These are phyloP conservation scores for Cynaeus angustus DNA, from an alignment of 2,888 invertebrate species.

Conservation along the genomic window DNA sequence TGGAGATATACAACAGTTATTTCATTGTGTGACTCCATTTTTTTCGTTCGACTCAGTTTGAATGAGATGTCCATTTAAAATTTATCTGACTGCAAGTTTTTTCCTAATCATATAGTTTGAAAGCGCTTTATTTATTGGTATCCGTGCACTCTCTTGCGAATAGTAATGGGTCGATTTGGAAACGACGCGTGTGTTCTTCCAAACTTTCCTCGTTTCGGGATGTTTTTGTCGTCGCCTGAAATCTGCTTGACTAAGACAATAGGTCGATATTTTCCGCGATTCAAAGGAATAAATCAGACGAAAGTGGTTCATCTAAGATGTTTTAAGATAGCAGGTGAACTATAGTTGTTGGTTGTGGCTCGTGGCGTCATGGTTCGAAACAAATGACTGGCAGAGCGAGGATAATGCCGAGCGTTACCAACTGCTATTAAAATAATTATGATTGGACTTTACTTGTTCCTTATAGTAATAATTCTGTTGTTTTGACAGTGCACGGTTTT, in stretches of 20 bases:
- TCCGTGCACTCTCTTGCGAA: constrained; percentile 56
- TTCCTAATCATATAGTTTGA: constrained; percentile 63
- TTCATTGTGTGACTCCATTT: constrained; percentile 53
- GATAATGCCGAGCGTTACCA: constrained; percentile 72
- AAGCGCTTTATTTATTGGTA: constrained; percentile 61
- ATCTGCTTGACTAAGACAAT: constrained; percentile 55
- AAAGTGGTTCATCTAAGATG: constrained; percentile 68
- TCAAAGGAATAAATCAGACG: constrained; percentile 60
- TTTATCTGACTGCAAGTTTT: constrained; percentile 61
- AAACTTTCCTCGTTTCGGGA: background rate
- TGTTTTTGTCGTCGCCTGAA: constrained; percentile 10
- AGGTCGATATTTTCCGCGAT: constrained; percentile 56
- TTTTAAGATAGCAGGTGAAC: constrained; percentile 69
- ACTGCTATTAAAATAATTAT: constrained; percentile 72
- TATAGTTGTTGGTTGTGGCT: constrained; percentile 70
- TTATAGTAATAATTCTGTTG: constrained; percentile 65
- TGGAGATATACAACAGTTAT: constrained; percentile 53
- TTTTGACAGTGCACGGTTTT: constrained; percentile 66
- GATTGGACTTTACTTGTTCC: constrained; percentile 68
- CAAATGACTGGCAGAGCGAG: constrained; percentile 73
- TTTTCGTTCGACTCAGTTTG: constrained; percentile 54
- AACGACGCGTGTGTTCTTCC: constrained; percentile 39
- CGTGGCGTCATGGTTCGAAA: constrained; percentile 74
- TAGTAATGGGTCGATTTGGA: constrained; percentile 60
- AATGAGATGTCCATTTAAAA: constrained; percentile 61